Evolutionary conservation across 2,797 vertebrate species (phyloP), one percentile per base, ranked within the genome.

Genomic region (Coregonus sp.): DNA sequence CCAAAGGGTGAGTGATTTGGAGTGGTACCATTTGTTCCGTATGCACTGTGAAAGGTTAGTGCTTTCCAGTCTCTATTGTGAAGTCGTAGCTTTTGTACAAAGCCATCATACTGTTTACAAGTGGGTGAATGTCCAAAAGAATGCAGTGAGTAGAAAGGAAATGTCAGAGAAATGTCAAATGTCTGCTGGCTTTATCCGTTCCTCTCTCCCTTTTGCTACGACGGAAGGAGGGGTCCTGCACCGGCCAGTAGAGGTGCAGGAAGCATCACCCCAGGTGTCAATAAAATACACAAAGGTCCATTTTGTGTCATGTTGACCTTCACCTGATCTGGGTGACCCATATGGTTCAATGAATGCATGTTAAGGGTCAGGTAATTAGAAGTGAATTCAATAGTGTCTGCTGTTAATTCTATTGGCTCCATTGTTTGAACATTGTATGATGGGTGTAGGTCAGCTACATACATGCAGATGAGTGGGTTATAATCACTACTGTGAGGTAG

Each of bases 131-230:
- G 87, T 91, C 89, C 84, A 90, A 70, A 87, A 87, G 89, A 91
- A 91, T 86, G 78, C 87, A 89, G 79, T 87, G 82, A 82, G 85
- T 84, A 86, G 84, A 86, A 86, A n/a, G 83, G 86, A 95, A 95
- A 95, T 94, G 93, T 93, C 93, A 94, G 80, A 91, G 89, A 94
- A 95, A 95, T 95, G 93, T 93, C 40, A 47, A 47, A 47, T 47
- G 40, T 47, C 40, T 11, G 1, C 40, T 12, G 40, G 40, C 93
- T 89, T 82, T 87, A 86, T 90, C 86, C 77, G 74, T 81, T 90
- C 87, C 85, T 84, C 51, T 89, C 86, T 80, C 85, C 79, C 81
- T 72, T 37, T 69, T 70, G 82, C 83, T 86, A 82, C 91, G 90
- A 91, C 83, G 85, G 9, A 61, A 61, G 29, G 20, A 15, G 40